A percentile compares a stretch with the other conserved stretches of the same genome.
phyloP scores from a whole-genome alignment of 2,113 vertebrate genomes.

The Elephas maximus region DNA sequence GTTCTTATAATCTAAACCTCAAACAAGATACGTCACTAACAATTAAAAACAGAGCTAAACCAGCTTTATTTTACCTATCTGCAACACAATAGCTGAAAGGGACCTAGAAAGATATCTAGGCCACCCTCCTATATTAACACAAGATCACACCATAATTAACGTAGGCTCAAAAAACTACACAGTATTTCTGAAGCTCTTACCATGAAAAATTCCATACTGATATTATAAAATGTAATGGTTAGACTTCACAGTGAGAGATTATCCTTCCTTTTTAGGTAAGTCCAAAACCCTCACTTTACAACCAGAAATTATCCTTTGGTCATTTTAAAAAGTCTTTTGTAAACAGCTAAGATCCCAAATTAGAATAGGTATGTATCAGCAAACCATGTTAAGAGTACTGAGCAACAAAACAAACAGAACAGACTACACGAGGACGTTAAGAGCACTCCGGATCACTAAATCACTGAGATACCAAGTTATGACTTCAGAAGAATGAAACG shows the following conservation, averaged over 20 bases:
- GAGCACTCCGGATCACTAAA: not conserved
- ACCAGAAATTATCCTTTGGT: not conserved
- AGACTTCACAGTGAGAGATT: not conserved
- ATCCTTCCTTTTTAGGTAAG: not conserved
- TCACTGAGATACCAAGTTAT: not conserved
- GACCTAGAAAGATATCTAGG: slow-evolving; percentile 40
- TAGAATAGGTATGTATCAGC: not conserved
- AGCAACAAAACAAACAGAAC: not conserved
- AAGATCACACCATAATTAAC: slow-evolving; percentile 11
- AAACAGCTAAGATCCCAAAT: not conserved
- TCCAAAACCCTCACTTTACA: not conserved
- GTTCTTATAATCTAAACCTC: slow-evolving; percentile 33
- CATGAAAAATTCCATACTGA: not conserved
- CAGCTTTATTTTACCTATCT: slow-evolving; percentile 50
- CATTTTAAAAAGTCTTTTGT: not conserved
- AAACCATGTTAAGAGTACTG: not conserved
- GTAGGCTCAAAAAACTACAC: not conserved
- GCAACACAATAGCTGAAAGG: slow-evolving; percentile 14
- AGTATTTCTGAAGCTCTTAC: not conserved
- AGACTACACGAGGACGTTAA: not conserved
- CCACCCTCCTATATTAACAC: slow-evolving; percentile 2
- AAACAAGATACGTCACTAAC: not conserved
- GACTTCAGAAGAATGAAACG: not conserved
- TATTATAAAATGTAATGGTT: not conserved
- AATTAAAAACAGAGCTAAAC: not conserved